Evolutionary conservation across 2,888 invertebrate species (phyloP).

Genomic region (Ophion slaviceki): DNA sequence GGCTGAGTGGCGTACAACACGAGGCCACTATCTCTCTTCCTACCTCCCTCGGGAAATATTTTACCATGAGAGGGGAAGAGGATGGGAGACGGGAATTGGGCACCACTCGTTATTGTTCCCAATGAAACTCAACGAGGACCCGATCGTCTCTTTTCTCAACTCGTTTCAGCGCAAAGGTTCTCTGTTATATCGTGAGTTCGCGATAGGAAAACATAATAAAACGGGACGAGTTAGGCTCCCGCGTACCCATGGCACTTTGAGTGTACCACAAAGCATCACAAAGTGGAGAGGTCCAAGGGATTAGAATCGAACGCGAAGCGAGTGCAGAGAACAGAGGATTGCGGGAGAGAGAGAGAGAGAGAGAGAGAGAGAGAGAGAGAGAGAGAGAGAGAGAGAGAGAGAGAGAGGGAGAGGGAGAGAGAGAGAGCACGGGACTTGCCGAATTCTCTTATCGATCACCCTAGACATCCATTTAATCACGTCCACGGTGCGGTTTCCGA

Average conservation of each 20-base stretch:
- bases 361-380: neutral
- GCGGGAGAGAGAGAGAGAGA: neutral
- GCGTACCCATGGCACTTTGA: conserved; percentile 17
- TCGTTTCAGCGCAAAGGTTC: conserved; percentile 41
- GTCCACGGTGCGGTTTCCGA: conserved; percentile 64
- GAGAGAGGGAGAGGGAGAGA: neutral
- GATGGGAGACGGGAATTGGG: conserved; percentile 48
- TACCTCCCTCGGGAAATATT: conserved; percentile 46
- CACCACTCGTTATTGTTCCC: conserved; percentile 59
- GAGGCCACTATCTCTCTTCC: conserved; percentile 18
- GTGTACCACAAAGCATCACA: conserved; percentile 17
- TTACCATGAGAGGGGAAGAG: conserved; percentile 36
- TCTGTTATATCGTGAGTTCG: conserved; percentile 6
- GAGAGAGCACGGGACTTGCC: neutral
- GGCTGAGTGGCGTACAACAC: conserved; percentile 49
- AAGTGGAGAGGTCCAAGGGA: conserved; percentile 15
- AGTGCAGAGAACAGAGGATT: conserved; percentile 7
- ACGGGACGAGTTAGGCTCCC: conserved; percentile 28
- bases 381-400: neutral
- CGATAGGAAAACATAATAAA: conserved; percentile 48
- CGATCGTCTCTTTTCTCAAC: conserved; percentile 42
- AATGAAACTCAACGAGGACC: conserved; percentile 49
- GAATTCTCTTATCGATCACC: conserved; percentile 63
- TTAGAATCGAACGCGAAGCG: conserved; percentile 45
- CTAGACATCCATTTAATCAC: conserved; percentile 65